phyloP scores from a whole-genome alignment of 2,797 vertebrate species.

The Hoplostethus atlanticus region DNA sequence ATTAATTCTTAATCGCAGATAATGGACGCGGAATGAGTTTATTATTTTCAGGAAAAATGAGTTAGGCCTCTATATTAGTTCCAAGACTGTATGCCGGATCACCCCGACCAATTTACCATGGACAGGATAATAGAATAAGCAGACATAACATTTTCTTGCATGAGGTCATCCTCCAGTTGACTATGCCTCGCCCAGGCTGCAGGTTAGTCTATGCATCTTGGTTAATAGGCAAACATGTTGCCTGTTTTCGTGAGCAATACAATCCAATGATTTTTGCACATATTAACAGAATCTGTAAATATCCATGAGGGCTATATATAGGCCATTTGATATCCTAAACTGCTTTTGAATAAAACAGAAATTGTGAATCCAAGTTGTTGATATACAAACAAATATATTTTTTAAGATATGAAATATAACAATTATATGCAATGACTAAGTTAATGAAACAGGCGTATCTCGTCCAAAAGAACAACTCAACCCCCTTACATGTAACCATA shows the following conservation, averaged over 20 bases:
- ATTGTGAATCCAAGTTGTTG: no score
- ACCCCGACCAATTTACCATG: constrained; percentile 52
- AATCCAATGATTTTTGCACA: no score
- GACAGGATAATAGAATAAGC: constrained; percentile 27
- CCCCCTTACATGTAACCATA: no score
- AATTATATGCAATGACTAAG: not conserved
- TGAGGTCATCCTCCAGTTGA: constrained; percentile 45
- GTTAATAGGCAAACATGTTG: no score
- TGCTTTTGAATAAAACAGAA: no score
- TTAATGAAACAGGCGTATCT: no score
- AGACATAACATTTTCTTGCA: constrained; percentile 13
- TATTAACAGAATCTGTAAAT: no score
- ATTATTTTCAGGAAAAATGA: constrained; percentile 81
- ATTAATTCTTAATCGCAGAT: constrained; percentile 86
- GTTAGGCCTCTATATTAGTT: constrained; percentile 68
- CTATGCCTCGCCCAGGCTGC: not conserved
- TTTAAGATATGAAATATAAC: accelerated
- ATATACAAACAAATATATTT: no score
- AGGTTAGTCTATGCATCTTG: not conserved
- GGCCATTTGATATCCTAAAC: no score
- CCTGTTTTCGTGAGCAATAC: no score
- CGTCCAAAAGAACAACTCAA: no score
- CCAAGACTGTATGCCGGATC: constrained; percentile 50
- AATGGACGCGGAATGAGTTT: constrained; percentile 82
- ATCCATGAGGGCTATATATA: no score